Evolutionary conservation across 2,888 invertebrate species (phyloP).

Genomic region (Siphonodentalium dalli): DNA sequence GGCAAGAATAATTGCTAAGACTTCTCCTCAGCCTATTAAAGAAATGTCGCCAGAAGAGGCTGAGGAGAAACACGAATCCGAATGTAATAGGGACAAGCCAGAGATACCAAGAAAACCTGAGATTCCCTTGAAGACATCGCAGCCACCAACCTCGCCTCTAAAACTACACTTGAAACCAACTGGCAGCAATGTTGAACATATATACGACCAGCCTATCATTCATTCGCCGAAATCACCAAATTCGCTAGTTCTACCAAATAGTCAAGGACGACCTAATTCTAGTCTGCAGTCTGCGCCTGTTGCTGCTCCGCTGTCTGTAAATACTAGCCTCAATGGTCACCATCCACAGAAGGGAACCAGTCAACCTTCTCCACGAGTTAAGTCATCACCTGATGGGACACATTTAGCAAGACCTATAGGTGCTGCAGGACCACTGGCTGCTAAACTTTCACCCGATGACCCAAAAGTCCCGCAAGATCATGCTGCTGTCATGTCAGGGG

Average conservation of each 20-base stretch:
- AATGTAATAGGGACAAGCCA: conserved; percentile 28
- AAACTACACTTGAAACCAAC: not conserved
- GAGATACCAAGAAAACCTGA: conserved; percentile 7
- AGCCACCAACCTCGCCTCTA: not conserved
- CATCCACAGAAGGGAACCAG: no score
- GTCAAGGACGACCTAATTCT: conserved; percentile 21
- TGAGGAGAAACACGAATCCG: conserved; percentile 46
- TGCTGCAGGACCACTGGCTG: no score
- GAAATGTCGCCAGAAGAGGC: conserved; percentile 50
- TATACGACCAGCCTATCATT: conserved; percentile 48
- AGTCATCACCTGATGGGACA: no score
- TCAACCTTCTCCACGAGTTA: no score
- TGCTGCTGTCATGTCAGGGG: no score
- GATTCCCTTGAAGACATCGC: not conserved
- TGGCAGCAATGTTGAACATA: conserved; percentile 37
- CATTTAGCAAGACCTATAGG: no score
- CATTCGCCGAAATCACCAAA: conserved; percentile 31
- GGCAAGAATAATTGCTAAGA: conserved; percentile 53
- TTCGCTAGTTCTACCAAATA: conserved; percentile 34
- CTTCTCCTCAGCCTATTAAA: conserved; percentile 47
- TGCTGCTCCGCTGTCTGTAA: not conserved
- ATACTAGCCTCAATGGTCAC: no score
- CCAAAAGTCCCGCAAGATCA: no score
- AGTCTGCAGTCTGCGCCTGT: no score
- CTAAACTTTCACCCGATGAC: no score